Conservation (phyloP, 2,888 invertebrate species). For the Thymelicus sylvestris region DNA sequence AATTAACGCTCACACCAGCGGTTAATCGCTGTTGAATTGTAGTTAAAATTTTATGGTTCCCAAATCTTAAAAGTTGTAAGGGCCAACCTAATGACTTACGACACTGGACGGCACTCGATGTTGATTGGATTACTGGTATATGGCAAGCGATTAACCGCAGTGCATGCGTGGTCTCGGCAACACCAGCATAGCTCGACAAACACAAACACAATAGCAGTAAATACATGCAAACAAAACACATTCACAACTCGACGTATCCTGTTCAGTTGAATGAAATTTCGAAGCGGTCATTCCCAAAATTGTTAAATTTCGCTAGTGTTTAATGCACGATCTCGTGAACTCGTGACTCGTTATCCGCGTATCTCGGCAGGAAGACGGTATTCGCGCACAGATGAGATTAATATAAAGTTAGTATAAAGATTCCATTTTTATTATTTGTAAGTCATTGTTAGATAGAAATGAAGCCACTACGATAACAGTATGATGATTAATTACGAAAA, state of each 20-base stretch:
- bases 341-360: conserved; percentile 59
- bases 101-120: no score
- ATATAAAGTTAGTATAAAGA: conserved; percentile 50
- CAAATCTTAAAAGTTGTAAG: no score
- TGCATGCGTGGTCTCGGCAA: conserved; percentile 35
- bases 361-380: conserved; percentile 82
- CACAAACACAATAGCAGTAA: conserved; percentile 72
- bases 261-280: conserved; percentile 69
- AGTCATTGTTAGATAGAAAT: conserved; percentile 52
- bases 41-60: not conserved
- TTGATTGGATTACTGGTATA: not conserved
- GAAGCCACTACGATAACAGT: conserved; percentile 43
- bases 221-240: conserved; percentile 77
- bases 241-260: conserved; percentile 69
- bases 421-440: conserved; percentile 41
- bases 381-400: conserved; percentile 65
- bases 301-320: conserved; percentile 68
- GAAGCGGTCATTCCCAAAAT: conserved; percentile 75
- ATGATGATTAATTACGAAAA: not conserved
- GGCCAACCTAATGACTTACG: no score
- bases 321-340: conserved; percentile 60
- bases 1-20: conserved; percentile 28
- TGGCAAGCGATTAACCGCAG: conserved; percentile 29
- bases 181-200: conserved; percentile 67
- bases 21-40: conserved; percentile 27